phyloP scores from a whole-genome alignment of 2,888 invertebrate genomes.

The Pollenia amentaria region DNA sequence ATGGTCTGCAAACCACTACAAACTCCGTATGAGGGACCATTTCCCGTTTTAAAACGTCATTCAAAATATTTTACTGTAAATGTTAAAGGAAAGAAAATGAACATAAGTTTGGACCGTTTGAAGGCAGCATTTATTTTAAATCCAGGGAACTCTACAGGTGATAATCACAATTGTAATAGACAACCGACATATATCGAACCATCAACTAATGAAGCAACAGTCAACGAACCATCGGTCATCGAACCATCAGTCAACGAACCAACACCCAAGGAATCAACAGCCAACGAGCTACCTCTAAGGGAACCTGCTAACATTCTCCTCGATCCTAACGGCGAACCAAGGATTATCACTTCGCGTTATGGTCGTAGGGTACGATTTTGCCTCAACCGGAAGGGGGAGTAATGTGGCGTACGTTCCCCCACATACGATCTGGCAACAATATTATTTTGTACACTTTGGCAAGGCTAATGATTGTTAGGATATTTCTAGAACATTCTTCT shows the following conservation, averaged over 20 bases:
- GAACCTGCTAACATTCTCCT: slow-evolving; percentile 9
- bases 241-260: neutral
- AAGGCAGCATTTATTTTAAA: slow-evolving; percentile 22
- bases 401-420: neutral
- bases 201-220: too few relatives aligned
- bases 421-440: neutral
- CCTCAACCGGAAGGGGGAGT: neutral
- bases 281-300: neutral
- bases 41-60: slow-evolving; percentile 25
- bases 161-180: too few relatives aligned
- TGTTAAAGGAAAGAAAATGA: slow-evolving; percentile 8
- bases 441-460: too few relatives aligned
- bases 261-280: neutral
- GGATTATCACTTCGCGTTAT: slow-evolving; percentile 13
- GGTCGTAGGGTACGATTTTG: neutral
- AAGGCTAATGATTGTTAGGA: too few relatives aligned
- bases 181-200: too few relatives aligned
- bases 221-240: neutral
- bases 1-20: slow-evolving; percentile 37
- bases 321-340: slow-evolving; percentile 1
- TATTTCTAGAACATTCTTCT: too few relatives aligned
- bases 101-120: slow-evolving; percentile 31
- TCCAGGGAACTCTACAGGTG: neutral
- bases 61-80: slow-evolving; percentile 24
- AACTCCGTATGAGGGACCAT: slow-evolving; percentile 42